Evolutionary conservation across 2,797 vertebrate genomes (phyloP).

Genomic region (Epinephelus awoara): DNA sequence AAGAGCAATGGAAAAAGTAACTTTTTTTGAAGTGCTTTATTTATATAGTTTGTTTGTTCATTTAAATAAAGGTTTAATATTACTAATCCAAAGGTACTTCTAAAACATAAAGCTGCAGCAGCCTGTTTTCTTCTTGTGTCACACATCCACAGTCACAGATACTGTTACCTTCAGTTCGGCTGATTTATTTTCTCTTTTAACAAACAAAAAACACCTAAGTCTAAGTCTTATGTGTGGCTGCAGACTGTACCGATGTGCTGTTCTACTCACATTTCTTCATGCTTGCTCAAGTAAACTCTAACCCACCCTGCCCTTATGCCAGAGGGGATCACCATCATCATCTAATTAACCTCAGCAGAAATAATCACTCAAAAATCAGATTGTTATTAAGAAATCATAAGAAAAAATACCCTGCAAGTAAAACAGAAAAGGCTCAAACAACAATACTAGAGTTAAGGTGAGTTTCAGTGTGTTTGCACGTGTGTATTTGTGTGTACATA

Average conservation of each 20-base stretch:
- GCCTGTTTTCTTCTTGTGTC: background rate
- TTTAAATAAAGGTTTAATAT: background rate
- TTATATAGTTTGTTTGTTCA: background rate
- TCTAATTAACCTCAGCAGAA: background rate
- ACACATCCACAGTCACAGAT: background rate
- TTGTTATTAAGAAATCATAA: no score
- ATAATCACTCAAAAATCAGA: no score
- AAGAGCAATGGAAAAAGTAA: background rate
- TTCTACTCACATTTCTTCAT: background rate
- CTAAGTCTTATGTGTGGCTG: background rate
- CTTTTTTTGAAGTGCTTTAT: no score
- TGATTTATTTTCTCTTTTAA: background rate
- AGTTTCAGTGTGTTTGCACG: conserved; percentile 34
- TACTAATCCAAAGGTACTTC: background rate
- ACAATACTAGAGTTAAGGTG: background rate
- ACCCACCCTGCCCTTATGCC: background rate
- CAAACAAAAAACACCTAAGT: background rate
- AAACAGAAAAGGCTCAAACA: no score
- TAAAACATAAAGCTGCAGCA: background rate
- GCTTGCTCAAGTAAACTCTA: background rate
- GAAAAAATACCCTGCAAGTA: background rate
- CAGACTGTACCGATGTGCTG: background rate
- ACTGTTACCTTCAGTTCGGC: background rate
- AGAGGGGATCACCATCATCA: background rate
- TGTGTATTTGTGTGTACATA: conserved; percentile 32